Evolutionary conservation across 2,113 vertebrate genomes (phyloP).

Genomic region (Gasterosteus nipponicus): DNA sequence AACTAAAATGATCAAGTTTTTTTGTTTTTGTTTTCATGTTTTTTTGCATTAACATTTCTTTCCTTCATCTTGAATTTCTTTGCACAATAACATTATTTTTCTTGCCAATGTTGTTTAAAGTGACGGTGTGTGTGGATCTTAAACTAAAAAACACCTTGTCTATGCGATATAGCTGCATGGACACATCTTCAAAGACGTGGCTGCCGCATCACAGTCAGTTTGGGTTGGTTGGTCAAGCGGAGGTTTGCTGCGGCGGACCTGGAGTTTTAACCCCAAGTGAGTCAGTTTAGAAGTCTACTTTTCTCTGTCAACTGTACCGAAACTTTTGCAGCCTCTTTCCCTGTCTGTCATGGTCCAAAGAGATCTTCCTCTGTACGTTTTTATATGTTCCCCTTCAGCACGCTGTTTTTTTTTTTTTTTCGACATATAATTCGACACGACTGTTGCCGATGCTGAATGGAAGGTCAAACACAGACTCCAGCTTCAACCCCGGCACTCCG

Average conservation of each 20-base stretch:
- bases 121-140: constrained; percentile 13
- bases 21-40: neutral
- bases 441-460: constrained; percentile 32
- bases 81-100: neutral
- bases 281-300: constrained; percentile 52
- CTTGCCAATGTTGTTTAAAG: constrained; percentile 23
- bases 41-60: neutral
- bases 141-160: constrained; percentile 54
- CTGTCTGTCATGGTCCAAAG: constrained; percentile 54
- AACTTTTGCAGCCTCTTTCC: constrained; percentile 20
- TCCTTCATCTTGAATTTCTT: neutral
- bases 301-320: constrained; percentile 48
- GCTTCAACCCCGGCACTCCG: constrained; percentile 12
- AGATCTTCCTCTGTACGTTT: constrained; percentile 55
- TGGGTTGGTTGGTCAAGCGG: constrained; percentile 79
- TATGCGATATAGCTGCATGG: constrained; percentile 77
- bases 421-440: neutral
- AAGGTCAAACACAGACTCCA: constrained; percentile 18
- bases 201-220: constrained; percentile 79
- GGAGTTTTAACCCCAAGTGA: constrained; percentile 81
- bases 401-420: constrained; percentile 8
- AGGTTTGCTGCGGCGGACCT: constrained; percentile 76
- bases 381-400: constrained; percentile 46
- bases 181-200: constrained; percentile 78
- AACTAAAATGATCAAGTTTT: neutral